These are phyloP conservation scores for Drosophila auraria DNA, from an alignment of 1,140 invertebrate genomes.

Conservation along the genomic window DNA sequence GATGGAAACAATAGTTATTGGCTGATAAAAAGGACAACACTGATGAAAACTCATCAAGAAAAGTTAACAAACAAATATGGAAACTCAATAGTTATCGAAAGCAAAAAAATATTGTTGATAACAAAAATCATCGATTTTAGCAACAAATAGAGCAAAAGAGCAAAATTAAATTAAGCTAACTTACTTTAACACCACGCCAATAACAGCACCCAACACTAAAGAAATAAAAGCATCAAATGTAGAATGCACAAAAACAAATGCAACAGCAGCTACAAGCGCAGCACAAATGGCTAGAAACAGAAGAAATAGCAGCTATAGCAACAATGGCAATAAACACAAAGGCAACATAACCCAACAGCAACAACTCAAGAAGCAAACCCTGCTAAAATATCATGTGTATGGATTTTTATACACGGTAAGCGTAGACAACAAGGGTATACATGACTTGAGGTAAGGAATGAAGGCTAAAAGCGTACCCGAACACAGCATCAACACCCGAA, in stretches of 20 bases:
- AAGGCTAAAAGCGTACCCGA: neutral
- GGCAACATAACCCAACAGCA: neutral
- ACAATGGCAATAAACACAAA: conserved; percentile 9
- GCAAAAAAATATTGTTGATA: neutral
- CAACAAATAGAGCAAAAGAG: neutral
- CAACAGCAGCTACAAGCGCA: neutral
- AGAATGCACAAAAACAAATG: neutral
- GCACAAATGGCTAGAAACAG: conserved; percentile 4
- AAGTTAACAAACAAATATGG: no score
- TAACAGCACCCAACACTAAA: neutral
- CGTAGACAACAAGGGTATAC: neutral
- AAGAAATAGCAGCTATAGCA: conserved; percentile 2
- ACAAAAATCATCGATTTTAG: neutral
- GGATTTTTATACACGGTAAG: conserved; percentile 12
- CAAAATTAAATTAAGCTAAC: neutral
- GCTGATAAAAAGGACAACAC: no score
- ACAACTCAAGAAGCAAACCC: neutral
- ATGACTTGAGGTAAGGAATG: no score
- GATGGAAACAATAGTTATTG: no score
- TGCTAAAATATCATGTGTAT: conserved; percentile 7
- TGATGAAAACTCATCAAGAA: no score
- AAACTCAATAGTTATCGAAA: no score
- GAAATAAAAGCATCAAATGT: conserved; percentile 1
- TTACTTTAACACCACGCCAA: neutral
- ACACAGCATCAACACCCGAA: neutral